A percentile compares a stretch with the other conserved stretches of the same genome.
Evolutionary conservation across 2,113 vertebrate species (phyloP).

Genomic region (Cyphomyrus plagiostoma): DNA sequence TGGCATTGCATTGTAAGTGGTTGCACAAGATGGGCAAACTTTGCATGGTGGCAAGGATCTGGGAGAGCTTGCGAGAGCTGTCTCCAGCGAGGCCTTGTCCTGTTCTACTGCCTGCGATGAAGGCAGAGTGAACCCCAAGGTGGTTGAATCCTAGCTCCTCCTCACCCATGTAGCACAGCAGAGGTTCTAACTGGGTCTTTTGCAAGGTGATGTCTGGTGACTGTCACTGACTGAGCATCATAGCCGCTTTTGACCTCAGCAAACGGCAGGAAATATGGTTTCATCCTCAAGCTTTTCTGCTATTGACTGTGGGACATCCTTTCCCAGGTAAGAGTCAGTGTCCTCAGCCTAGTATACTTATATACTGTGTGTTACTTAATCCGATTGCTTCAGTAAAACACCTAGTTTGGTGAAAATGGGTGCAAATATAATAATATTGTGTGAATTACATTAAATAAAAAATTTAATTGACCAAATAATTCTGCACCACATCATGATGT

Average conservation of each 20-base stretch:
- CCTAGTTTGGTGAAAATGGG: neutral
- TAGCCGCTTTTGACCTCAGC: neutral
- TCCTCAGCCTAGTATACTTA: neutral
- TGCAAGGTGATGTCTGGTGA: neutral
- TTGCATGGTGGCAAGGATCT: neutral
- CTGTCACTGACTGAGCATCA: neutral
- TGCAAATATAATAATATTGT: neutral
- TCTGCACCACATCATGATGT: neutral
- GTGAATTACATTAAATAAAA: neutral
- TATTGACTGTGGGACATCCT: neutral
- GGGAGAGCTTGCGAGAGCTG: neutral
- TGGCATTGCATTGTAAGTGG: neutral
- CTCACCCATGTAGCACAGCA: neutral
- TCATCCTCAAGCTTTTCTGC: neutral
- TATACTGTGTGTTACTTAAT: neutral
- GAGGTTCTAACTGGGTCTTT: neutral
- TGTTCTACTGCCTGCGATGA: neutral
- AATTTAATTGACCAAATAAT: neutral
- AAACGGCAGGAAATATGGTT: neutral
- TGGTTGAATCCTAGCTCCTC: neutral
- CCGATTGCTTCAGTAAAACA: neutral
- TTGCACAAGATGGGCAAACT: neutral
- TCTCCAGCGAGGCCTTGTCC: neutral
- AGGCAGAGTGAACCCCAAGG: neutral
- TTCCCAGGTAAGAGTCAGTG: neutral